Evolutionary conservation across 2,113 vertebrate species (phyloP).

Genomic region (Pygoscelis antarcticus): DNA sequence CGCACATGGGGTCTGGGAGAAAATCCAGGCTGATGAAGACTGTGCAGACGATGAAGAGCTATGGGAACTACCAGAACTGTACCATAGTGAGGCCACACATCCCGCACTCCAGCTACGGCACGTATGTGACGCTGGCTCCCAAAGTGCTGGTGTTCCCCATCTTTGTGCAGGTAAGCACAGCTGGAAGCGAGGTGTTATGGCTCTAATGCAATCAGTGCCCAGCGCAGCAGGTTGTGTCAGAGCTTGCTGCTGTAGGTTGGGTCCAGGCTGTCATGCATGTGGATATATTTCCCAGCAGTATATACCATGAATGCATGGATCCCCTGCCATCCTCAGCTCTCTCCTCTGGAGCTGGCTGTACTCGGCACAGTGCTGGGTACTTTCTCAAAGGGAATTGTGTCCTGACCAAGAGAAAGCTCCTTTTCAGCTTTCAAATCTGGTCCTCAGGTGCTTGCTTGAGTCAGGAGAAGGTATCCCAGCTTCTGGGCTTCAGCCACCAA

Average conservation of each 20-base stretch:
- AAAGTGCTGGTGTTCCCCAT: conserved; percentile 94
- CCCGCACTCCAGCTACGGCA: conserved; percentile 85
- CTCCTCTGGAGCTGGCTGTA: background rate
- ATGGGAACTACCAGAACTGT: conserved; percentile 90
- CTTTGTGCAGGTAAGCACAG: conserved; percentile 88
- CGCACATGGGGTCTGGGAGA: conserved; percentile 67
- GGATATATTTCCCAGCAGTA: background rate
- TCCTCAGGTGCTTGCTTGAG: background rate
- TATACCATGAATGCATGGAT: background rate
- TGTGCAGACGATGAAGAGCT: conserved; percentile 80
- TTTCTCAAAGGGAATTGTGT: background rate
- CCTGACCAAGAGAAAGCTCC: background rate
- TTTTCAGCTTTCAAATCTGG: background rate
- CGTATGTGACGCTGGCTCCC: conserved; percentile 87
- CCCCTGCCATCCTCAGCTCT: background rate
- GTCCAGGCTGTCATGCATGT: background rate
- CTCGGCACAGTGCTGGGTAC: background rate
- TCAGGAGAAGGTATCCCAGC: background rate
- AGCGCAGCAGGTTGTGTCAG: background rate
- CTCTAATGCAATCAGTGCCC: background rate
- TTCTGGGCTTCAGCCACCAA: background rate
- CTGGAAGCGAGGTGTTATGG: accelerated
- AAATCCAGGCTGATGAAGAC: conserved; percentile 86
- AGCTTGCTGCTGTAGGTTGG: background rate
- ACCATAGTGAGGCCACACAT: conserved; percentile 84